Conservation (phyloP, 2,113 vertebrate genomes). For the Anhinga anhinga region DNA sequence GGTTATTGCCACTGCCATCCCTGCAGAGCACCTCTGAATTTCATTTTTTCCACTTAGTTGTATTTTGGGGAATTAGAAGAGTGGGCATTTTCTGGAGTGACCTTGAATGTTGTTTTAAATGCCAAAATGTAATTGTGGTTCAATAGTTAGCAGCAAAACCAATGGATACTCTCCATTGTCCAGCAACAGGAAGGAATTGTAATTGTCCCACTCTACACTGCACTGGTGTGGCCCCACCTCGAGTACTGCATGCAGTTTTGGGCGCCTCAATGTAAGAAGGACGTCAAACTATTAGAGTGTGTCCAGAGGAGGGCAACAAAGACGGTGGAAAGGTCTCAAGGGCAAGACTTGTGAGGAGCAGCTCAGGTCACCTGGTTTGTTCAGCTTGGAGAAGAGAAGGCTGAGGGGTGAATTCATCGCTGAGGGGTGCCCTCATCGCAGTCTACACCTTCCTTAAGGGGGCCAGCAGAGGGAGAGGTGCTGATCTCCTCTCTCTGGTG, state of each 20-base stretch:
- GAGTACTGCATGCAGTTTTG: background rate
- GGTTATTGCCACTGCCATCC: background rate
- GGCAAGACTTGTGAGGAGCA: rapidly evolving
- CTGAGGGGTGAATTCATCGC: background rate
- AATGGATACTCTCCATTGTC: background rate
- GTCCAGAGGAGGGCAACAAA: background rate
- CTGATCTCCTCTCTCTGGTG: background rate
- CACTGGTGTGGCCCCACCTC: background rate
- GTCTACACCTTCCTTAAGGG: rapidly evolving
- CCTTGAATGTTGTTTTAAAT: background rate
- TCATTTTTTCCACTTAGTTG: background rate
- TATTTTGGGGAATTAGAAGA: background rate
- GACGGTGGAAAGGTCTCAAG: background rate
- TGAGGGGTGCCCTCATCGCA: background rate
- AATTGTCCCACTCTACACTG: background rate
- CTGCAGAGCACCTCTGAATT: background rate
- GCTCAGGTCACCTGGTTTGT: background rate
- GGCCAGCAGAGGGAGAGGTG: background rate
- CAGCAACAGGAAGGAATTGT: background rate
- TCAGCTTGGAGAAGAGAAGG: background rate
- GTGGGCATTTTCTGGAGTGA: background rate
- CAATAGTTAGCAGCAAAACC: background rate
- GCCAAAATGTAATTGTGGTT: background rate
- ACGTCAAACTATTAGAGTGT: background rate
- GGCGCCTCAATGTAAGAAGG: background rate